These are phyloP conservation scores for Ceratoteleas bidentatus DNA, from an alignment of 1,140 invertebrate species.

Conservation along the genomic window DNA sequence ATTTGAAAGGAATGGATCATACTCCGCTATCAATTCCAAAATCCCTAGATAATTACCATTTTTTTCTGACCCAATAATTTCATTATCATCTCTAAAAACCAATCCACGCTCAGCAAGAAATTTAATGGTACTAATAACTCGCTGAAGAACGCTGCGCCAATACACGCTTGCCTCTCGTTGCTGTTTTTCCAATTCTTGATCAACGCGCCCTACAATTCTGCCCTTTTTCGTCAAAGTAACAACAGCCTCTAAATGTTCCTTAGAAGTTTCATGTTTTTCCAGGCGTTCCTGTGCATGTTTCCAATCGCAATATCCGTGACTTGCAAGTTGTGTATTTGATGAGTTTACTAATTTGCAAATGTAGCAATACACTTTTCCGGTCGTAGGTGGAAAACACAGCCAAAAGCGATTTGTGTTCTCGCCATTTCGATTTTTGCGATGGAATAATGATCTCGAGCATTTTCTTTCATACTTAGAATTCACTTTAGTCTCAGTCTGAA, in stretches of 20 bases:
- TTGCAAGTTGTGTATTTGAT: not conserved
- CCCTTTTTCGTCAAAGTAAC: not conserved
- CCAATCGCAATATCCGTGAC: constrained; percentile 1
- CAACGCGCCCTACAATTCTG: no score
- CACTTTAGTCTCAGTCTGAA: not conserved
- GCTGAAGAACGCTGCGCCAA: constrained; percentile 26
- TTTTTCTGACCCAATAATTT: constrained; percentile 57
- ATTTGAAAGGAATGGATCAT: constrained; percentile 53
- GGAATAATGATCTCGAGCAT: not conserved
- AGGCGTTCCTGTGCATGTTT: constrained; percentile 4
- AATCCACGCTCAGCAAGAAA: constrained; percentile 53
- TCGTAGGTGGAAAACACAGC: not conserved
- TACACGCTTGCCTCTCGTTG: constrained; percentile 21
- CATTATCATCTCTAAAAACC: constrained; percentile 57
- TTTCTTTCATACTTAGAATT: not conserved
- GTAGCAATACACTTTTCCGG: not conserved
- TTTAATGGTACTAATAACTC: constrained; percentile 23
- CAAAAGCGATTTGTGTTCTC: constrained; percentile 1
- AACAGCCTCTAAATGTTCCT: constrained; percentile 20
- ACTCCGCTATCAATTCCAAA: constrained; percentile 62
- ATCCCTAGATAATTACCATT: constrained; percentile 67
- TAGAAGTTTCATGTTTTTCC: no score
- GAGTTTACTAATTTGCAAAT: constrained; percentile 4
- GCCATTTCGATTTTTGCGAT: not conserved
- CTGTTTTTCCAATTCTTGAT: no score